phyloP scores from a whole-genome alignment of 2,113 vertebrate species.

The Chionodraco myersi region DNA sequence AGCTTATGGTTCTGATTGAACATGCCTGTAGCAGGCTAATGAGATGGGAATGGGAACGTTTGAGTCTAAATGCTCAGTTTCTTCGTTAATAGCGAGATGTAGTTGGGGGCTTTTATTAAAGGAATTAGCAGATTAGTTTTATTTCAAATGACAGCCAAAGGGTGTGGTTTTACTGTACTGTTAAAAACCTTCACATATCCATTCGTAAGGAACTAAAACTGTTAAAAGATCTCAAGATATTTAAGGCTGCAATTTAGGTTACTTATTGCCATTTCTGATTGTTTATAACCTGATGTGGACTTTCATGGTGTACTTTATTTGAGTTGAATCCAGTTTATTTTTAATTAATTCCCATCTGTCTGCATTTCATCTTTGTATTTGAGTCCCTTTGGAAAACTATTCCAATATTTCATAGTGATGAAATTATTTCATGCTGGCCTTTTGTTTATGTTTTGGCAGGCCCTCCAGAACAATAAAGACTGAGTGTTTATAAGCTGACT shows the following conservation, averaged over 20 bases:
- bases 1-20: conserved; percentile 34
- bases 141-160: neutral
- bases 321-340: neutral
- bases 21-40: conserved; percentile 31
- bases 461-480: conserved; percentile 49
- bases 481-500: conserved; percentile 62
- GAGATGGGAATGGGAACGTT: neutral
- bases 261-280: neutral
- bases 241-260: neutral
- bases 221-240: neutral
- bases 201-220: neutral
- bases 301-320: neutral
- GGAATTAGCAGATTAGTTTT: neutral
- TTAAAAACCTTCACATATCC: neutral
- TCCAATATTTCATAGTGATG: conserved; percentile 20
- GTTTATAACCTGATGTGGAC: neutral
- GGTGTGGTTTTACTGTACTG: neutral
- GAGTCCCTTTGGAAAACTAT: neutral
- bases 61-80: neutral
- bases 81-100: neutral
- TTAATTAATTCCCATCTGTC: neutral
- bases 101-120: conserved; percentile 7
- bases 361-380: neutral
- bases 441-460: conserved; percentile 31
- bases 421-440: conserved; percentile 10